Evolutionary conservation across 1,140 invertebrate species (phyloP), one percentile per base, ranked within the genome.

Genomic region (Rhagoletis pomonella): DNA sequence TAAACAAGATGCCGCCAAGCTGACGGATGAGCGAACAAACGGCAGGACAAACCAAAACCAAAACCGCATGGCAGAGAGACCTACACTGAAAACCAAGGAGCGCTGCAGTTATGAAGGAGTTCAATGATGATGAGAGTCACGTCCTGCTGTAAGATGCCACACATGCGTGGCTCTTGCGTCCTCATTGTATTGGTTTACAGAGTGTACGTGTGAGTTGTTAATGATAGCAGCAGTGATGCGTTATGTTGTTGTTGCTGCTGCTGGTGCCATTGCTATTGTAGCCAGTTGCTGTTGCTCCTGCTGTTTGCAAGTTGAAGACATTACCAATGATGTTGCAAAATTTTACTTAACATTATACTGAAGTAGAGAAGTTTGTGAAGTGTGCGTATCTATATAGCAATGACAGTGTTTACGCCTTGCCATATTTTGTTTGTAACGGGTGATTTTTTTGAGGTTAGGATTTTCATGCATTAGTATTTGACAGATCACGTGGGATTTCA

Each of bases 181-280:
- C 44, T 1, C 50, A 5, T 50, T 7, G 14, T 42, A 19, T 84
- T 58, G 55, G 59, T 59, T 84, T 84, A 6, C 3, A 19, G 29
- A 14, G 39, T 62, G 39, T 42, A 81, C 73, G 44, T 81, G 17
- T 81, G 19, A 81, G 73, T 81, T 81, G 73, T 81, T 81, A 81
- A 81, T 81, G 73, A 81, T 81, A 29, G 47, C 73, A 81, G 73
- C 73, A 81, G 73, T 81, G 73, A 81, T 55, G 47, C 47, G 73
- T 81, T 55, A 55, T 55, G 73, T 55, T 55, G 42, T 81, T 19
- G 39, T 44, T 69, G n/a, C 44, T 12, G 47, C n/a, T 12, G 47
- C 29, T 14, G 44, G 6, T 81, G 4, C 3, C 19, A 7, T 50
- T 81, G 77, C 4, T 9, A 58, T n/a, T 86, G 85, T 17, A 7